Evolutionary conservation across 2,888 invertebrate species (phyloP), one percentile per base, ranked within the genome.

Genomic region (Chrysolina oricalcia): DNA sequence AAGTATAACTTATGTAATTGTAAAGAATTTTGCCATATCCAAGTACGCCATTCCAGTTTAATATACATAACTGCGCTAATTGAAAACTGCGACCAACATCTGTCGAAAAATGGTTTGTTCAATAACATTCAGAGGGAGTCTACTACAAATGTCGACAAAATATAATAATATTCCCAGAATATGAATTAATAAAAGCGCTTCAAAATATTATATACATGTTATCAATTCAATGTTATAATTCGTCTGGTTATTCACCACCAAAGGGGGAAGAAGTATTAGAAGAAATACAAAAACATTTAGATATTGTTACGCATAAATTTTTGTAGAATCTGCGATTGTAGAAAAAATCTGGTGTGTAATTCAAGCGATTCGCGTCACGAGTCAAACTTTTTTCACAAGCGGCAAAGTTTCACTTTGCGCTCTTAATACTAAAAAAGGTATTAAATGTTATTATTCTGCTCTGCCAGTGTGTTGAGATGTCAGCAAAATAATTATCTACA

Each of bases 81-180:
- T n/a, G n/a, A n/a, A n/a, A n/a, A n/a, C n/a, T n/a, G n/a, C n/a
- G n/a, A n/a, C n/a, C n/a, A n/a, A n/a, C n/a, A n/a, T n/a, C n/a
- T n/a, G n/a, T 43, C 66, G 46, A 66, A 66, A 40, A 66, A 66
- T 66, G 66, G 46, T 43, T 46, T 66, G 46, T 66, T 66, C 46
- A 66, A 66, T 5, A 66, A 43, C 1, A 66, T 66, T 66, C 46
- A 66, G 46, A 66, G n/a, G 19, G n/a, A 66, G 66, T 66, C 21
- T 66, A 43, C 66, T 66, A n/a, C 46, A 66, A 66, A 66, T 66
- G 66, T 66, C 66, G 66, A 66, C 41, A 5, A 66, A 66, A 66
- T 43, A 43, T 43, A 66, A 66, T 66, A 35, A 66, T 41, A 13
- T 66, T 19, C 46, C 43, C 41, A 66, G 46, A 43, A 66, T 40